Base-by-base conservation (phyloP, 2,113 vertebrate species). In the Uria aalge region DNA sequence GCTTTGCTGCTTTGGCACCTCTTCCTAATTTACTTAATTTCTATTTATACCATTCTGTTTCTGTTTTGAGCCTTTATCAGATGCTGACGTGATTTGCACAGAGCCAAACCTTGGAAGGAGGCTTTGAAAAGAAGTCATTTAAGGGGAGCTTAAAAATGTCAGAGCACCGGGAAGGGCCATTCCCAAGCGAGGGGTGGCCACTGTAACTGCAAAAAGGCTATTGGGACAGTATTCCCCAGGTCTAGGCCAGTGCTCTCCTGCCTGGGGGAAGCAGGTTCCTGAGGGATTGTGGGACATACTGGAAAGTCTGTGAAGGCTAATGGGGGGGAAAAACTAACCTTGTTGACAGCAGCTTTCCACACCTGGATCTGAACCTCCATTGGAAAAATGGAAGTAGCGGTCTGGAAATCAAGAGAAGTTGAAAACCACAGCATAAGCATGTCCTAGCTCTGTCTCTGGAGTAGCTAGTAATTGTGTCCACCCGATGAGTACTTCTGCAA, bases 1-100 rank as follows among this genome's bases (percentile, higher is more conserved):
- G 59, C 40, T 96, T 93, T 94, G 85, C 77, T 91, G 71, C 55
- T 96, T 96, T 97, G 96, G 95, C 95, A 96, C 52, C 45, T 90
- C 67, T 91, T 95, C 62, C 85, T 92, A 85, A 93, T 94, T 94
- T 67, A 82, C 71, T 92, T 95, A 80, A 92, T 97, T 94, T 73
- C 93, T 95, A 64, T 94, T 96, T 96, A 92, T 73, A 79, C 72
- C 10, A 8, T 82, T 91, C 77, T 91, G 69, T 89, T 96, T 94
- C 83, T 91, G 64, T 43, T 93, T 72, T 48, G 68, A 89, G 67
- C 69, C 23, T 95, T 91, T 88, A 89, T 92, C 57, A 62, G 88
- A 94, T 59, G 69, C 55, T 48, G 55, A 56, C 43, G 26, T 83
- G 69, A 48, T 84, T 74, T 71, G 32, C 1, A 0, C 59, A 64